Percentiles rank a stretch among this genome's conserved stretches.
Conservation (phyloP, 1,140 invertebrate genomes). For the Thrips palmi region DNA sequence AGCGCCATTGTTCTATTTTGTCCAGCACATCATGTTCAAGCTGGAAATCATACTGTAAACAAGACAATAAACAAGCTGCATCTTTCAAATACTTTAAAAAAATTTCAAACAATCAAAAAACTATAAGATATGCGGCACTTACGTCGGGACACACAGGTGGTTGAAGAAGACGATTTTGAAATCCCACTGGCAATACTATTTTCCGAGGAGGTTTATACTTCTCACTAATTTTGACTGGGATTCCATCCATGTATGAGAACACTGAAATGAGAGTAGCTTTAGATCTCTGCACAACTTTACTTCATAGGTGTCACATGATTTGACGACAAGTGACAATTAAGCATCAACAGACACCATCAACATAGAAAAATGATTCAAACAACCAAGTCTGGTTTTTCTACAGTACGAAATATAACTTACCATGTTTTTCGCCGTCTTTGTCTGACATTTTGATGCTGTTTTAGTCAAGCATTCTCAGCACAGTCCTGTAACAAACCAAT, state of each 20-base stretch:
- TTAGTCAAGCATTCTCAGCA: too few species aligned
- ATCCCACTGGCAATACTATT: constrained; percentile 43
- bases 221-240: constrained; percentile 72
- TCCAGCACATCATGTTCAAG: constrained; percentile 48
- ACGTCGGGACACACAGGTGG: constrained; percentile 10
- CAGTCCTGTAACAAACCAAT: too few species aligned
- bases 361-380: too few species aligned
- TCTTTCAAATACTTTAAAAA: constrained; percentile 4
- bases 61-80: constrained; percentile 13
- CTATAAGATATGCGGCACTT: constrained; percentile 4
- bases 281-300: too few species aligned
- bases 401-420: too few species aligned
- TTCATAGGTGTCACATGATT: too few species aligned
- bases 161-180: constrained; percentile 13
- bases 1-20: constrained; percentile 46
- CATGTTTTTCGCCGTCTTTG: too few species aligned
- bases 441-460: too few species aligned
- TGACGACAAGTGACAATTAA: too few species aligned
- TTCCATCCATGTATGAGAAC: constrained; percentile 53
- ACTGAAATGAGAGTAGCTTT: too few species aligned
- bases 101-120: not conserved
- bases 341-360: too few species aligned
- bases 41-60: constrained; percentile 41
- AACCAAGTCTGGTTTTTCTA: too few species aligned
- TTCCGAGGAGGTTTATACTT: constrained; percentile 58